A percentile compares a stretch with the other conserved stretches of the same genome.
phyloP scores from a whole-genome alignment of 2,797 vertebrate species.

The Pelodytes ibericus region DNA sequence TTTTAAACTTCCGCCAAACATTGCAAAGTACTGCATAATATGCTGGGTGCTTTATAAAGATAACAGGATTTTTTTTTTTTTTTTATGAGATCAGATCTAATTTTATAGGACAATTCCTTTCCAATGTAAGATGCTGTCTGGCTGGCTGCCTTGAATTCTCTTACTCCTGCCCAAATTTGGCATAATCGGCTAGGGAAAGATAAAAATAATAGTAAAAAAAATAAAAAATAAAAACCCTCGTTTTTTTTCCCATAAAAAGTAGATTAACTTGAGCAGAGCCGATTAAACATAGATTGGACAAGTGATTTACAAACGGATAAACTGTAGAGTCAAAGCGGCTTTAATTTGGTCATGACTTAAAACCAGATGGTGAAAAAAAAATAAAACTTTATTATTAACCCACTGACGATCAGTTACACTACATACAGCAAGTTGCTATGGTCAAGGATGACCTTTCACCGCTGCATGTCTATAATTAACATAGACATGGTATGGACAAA shows the following conservation, averaged over 20 bases:
- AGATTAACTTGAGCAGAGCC: conserved; percentile 17
- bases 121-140: neutral
- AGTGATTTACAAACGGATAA: conserved; percentile 34
- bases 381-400: neutral
- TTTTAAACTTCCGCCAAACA: no score
- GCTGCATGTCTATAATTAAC: no score
- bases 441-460: no score
- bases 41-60: no score
- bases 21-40: no score
- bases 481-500: no score
- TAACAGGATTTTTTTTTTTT: no score
- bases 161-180: neutral
- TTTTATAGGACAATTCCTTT: no score
- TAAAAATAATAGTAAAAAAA: no score
- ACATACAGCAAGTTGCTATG: neutral
- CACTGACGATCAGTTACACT: neutral
- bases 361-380: conserved; percentile 25
- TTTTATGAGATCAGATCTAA: no score
- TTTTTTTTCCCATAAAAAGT: neutral
- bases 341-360: conserved; percentile 23
- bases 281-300: conserved; percentile 25
- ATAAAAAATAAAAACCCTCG: neutral
- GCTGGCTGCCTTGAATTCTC: neutral
- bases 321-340: conserved; percentile 31
- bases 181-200: neutral